These are phyloP conservation scores for Microtus richardsoni DNA, from an alignment of 2,113 vertebrate genomes.

Conservation along the genomic window DNA sequence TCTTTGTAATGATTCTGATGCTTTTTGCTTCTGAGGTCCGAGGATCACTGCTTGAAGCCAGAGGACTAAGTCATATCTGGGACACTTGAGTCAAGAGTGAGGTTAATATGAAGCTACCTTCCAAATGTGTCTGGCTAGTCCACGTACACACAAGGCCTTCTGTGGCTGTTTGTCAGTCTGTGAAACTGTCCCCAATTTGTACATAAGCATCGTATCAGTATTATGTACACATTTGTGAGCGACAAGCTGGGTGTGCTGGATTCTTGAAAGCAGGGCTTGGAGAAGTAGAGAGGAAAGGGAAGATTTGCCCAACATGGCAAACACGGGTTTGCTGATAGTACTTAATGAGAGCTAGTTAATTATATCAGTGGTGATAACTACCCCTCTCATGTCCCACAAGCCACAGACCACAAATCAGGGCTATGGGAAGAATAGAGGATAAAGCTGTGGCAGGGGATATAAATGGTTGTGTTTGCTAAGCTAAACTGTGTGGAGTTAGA, in stretches of 20 bases:
- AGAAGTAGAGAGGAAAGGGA: background rate
- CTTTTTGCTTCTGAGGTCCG: background rate
- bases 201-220: background rate
- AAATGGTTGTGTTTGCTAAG: slow-evolving; percentile 16
- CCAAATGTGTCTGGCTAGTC: background rate
- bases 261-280: background rate
- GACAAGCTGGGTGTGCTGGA: no score
- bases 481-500: background rate
- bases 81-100: background rate
- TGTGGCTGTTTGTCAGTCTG: background rate
- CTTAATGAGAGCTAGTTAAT: background rate
- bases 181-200: background rate
- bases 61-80: background rate
- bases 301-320: background rate
- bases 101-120: background rate
- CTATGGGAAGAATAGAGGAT: background rate
- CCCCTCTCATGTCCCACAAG: background rate
- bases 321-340: background rate
- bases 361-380: background rate
- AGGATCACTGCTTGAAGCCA: background rate
- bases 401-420: slow-evolving; percentile 28
- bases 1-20: background rate
- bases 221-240: background rate
- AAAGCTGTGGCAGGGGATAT: background rate
- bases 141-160: background rate